Evolutionary conservation across 2,797 vertebrate species (phyloP), one percentile per base, ranked within the genome.

Genomic region (Gallinago nigripennis): DNA sequence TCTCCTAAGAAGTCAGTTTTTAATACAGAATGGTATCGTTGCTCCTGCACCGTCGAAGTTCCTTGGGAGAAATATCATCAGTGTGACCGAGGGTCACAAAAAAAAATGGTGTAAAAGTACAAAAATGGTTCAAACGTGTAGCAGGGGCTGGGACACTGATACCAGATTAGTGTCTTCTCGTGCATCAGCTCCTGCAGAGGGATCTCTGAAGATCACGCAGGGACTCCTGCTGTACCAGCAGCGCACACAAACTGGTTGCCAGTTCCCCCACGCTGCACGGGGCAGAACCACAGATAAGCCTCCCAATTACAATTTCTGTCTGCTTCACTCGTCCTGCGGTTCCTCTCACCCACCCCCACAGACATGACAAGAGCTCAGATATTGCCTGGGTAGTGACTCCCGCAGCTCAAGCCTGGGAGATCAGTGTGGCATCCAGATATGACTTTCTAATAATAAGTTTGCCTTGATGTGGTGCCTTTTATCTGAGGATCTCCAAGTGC

Each of bases 401-500:
- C 68, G 86, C 73, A 82, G 86, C 78, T 61, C 11, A 28, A 88
- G 66, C 78, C 58, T 78, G 63, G 43, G 80, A 93, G 90, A 87
- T 76, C 70, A 51, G 76, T 7, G 61, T 53, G n/a, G 19, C 78
- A 64, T 92, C 69, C 84, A 86, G 37, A 65, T n/a, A 78, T 2
- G n/a, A 30, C 81, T 78, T 86, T 39, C 57, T 90, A 50, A 92
- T 90, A 63, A 65, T 53, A 35, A 53, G 11, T 65, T 83, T 86
- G 51, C 82, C 65, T 94, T 95, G 46, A 41, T 85, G 58, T 90
- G 75, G 64, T 78, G 82, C 83, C 65, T 95, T 96, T 95, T 78
- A 93, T 92, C 90, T 80, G 75, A 90, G 63, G 77, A 58, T 92
- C 87, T 90, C 87, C 81, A 73, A 73, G 82, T 82, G 63, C 65